Base-by-base conservation (phyloP, 92 coral and sea anemone genomes). In the Meandrina meandrites region DNA sequence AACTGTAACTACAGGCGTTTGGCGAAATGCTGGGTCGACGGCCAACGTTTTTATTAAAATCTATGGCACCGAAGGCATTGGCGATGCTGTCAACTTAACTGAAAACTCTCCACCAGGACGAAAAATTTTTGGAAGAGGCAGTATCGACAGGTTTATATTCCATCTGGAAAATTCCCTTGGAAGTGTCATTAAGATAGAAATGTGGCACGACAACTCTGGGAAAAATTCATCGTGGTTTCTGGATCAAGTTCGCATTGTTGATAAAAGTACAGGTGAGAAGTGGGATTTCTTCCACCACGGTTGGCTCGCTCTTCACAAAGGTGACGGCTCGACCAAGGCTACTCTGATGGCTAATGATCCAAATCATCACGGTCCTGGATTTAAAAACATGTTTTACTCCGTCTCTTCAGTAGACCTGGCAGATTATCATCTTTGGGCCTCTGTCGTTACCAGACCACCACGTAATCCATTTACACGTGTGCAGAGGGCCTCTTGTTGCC, bases 361-460 rank as follows among this genome's bases (percentile, higher is more conserved):
- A 81, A 87, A 80, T 54, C 88, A 92, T 24, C 87, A 92, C 53
- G 82, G 95, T 15, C 90, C 95, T 68, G 98, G 95, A 16, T 94
- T 94, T 73, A 92, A 86, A 69, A 92, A 89, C 73, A 71, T 92
- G 84, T 92, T 92, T 79, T 87, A 90, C 74, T 84, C 89, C 18
- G 76, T 93, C 48, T 86, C 94, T 32, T 86, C 98, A 24, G 40
- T 68, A 14, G 93, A 91, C 50, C 88, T 94, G 5, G 95, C 93
- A 13, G 98, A 95, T 75, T 91, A 95, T 11, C 98, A 95, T 58
- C 79, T 95, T 14, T 95, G 98, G 98, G 76, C 92, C 17, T 95
- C 98, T 1, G 88, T 95, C 22, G 84, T 91, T 42, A 89, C 98
- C 13, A 88, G 94, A 5, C 96, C 98, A 68, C 98, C 96, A 4